Evolutionary conservation across 2,113 vertebrate genomes (phyloP).

Genomic region (Oreochromis niloticus): DNA sequence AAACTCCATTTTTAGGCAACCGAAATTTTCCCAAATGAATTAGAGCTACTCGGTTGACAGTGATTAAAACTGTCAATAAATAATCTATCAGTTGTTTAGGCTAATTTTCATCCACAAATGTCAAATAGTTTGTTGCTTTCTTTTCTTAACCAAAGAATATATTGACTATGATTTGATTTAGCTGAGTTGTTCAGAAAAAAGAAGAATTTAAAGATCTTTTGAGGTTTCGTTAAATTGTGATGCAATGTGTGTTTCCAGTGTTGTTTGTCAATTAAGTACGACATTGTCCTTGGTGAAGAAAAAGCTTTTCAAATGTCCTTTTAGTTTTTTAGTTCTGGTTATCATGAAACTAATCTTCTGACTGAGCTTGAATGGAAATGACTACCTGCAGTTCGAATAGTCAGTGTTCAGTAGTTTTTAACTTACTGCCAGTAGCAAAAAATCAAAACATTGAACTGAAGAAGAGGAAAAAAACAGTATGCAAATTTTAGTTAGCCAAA

Average conservation of each 20-base stretch:
- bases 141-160: not conserved
- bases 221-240: not conserved
- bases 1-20: not conserved
- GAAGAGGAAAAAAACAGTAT: rapidly evolving
- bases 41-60: not conserved
- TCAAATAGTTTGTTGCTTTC: not conserved
- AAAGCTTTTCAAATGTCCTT: not conserved
- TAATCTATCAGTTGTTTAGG: not conserved
- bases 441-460: not conserved
- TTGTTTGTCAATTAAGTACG: not conserved
- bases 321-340: not conserved
- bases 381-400: not conserved
- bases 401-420: not conserved
- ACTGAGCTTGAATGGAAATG: not conserved
- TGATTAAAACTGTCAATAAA: not conserved
- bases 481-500: not conserved
- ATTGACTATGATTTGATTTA: not conserved
- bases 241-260: rapidly evolving
- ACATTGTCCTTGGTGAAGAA: rapidly evolving
- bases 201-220: not conserved
- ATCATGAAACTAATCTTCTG: not conserved
- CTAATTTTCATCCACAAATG: not conserved
- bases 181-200: not conserved
- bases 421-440: not conserved
- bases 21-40: not conserved